phyloP scores from a whole-genome alignment of 1,140 invertebrate species.

The Pomacea maculata region DNA sequence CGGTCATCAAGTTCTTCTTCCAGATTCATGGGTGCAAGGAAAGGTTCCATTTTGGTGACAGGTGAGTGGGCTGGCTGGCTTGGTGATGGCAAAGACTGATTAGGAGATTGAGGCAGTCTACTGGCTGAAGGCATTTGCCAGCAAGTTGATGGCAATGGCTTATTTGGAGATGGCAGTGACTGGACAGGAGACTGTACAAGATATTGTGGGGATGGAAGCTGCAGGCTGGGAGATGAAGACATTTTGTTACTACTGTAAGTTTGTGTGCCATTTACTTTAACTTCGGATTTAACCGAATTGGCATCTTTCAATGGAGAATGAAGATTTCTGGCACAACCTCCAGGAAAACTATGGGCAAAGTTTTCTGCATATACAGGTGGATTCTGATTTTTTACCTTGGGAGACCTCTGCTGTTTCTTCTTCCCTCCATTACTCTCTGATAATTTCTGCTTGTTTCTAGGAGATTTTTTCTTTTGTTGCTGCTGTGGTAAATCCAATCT shows the following conservation, averaged over 20 bases:
- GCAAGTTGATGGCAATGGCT: no score
- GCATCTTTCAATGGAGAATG: no score
- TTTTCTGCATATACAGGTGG: no score
- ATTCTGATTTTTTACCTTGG: no score
- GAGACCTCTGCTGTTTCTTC: no score
- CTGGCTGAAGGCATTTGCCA: no score
- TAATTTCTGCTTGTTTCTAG: no score
- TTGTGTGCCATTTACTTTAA: neutral
- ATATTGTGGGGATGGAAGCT: neutral
- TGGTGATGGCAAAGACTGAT: neutral
- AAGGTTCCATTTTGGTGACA: constrained; percentile 4
- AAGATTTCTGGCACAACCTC: no score
- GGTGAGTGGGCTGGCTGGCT: neutral
- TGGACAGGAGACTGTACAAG: neutral
- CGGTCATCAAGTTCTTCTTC: constrained; percentile 38
- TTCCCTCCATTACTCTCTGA: no score
- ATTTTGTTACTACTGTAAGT: neutral
- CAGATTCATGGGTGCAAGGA: constrained; percentile 13
- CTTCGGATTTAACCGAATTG: neutral
- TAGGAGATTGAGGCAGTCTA: neutral
- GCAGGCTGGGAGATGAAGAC: neutral
- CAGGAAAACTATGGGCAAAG: no score
- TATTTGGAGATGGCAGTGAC: neutral
- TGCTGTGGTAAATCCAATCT: no score
- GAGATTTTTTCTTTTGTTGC: no score